Evolutionary conservation across 2,113 vertebrate species (phyloP), one percentile per base, ranked within the genome.

Genomic region (Seriola quinqueradiata): DNA sequence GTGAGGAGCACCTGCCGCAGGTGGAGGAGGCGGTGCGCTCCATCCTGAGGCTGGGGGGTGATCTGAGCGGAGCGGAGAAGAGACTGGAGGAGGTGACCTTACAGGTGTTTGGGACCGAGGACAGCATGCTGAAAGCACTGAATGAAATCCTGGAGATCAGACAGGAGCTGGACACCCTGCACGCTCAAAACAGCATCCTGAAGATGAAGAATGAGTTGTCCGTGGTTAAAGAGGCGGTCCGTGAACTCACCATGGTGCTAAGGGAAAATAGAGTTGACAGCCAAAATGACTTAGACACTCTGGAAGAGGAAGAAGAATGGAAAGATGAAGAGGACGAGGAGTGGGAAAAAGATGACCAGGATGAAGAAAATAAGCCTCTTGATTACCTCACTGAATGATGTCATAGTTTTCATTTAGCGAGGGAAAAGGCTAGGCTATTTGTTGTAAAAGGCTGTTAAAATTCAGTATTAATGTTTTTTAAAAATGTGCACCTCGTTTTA

Each of bases 11-110:
- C 61, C 94, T 99, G 66, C 96, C 97, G 3, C 38, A 84, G 44
- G 96, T 98, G 28, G 97, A 99, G 89, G 95, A 94, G 55, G 95
- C 96, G 0, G 77, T 99, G 70, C 96, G 89, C 44, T 96, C 97
- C 50, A 95, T 98, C 85, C 94, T 99, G 64, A 95, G 86, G 68
- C 79, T 98, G 63, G 95, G 96, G 1, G 95, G 92, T 11, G 96
- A 97, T 8, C 90, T 98, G 77, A 92, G 93, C 3, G 90, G 79
- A 12, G 87, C 93, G 11, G 96, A 97, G 89, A 96, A 93, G 46
- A 96, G 96, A 70, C 89, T 97, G 60, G 92, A 96, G 70, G 96
- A 96, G 38, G 90, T 98, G 82, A 95, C 95, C 0, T 21, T 94
- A 5, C 96, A 97, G 94, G 94, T 99, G 48, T 90, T 94, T 1